A percentile compares a stretch with the other conserved stretches of the same genome.
Evolutionary conservation across 2,797 vertebrate species (phyloP).

Genomic region (Coregonus ussuriensis): DNA sequence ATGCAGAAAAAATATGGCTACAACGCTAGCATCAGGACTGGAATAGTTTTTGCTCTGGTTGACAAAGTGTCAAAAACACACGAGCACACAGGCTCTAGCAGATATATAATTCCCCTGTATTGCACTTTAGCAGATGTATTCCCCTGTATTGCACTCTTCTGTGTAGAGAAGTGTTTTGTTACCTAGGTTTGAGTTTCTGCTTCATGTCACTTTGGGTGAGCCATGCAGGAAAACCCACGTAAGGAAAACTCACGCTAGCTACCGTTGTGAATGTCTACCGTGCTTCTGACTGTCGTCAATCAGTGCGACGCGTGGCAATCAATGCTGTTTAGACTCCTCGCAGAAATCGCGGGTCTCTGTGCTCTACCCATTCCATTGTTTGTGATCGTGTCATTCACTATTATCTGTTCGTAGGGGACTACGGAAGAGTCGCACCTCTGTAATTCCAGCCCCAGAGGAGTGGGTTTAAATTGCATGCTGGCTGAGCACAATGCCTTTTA

Average conservation of each 20-base stretch:
- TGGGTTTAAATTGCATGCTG: conserved; percentile 44
- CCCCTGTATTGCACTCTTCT: conserved; percentile 1
- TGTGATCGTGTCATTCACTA: conserved; percentile 22
- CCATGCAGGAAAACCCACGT: conserved; percentile 14
- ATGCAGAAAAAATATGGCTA: conserved; percentile 12
- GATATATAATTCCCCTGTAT: conserved; percentile 8
- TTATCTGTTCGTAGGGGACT: conserved; percentile 43
- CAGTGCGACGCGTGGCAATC: conserved; percentile 65
- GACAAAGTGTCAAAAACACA: not conserved
- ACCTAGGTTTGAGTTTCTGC: conserved; percentile 10
- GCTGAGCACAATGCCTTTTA: conserved; percentile 54
- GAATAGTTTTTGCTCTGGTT: not conserved
- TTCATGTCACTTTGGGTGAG: conserved; percentile 26
- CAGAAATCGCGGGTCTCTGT: conserved; percentile 37
- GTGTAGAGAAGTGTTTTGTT: conserved; percentile 11
- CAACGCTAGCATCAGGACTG: not conserved
- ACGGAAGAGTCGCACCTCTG: conserved; percentile 54
- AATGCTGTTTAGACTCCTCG: conserved; percentile 61
- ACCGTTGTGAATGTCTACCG: conserved; percentile 40
- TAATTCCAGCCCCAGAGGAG: conserved; percentile 51
- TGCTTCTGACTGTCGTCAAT: conserved; percentile 49
- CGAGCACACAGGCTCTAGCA: not conserved
- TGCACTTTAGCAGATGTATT: conserved; percentile 4
- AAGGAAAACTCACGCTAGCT: not conserved
- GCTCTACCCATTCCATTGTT: conserved; percentile 15